Percentiles rank a stretch among this genome's conserved stretches.
phyloP scores from a whole-genome alignment of 2,888 invertebrate genomes.

The Epistrophe eligans region DNA sequence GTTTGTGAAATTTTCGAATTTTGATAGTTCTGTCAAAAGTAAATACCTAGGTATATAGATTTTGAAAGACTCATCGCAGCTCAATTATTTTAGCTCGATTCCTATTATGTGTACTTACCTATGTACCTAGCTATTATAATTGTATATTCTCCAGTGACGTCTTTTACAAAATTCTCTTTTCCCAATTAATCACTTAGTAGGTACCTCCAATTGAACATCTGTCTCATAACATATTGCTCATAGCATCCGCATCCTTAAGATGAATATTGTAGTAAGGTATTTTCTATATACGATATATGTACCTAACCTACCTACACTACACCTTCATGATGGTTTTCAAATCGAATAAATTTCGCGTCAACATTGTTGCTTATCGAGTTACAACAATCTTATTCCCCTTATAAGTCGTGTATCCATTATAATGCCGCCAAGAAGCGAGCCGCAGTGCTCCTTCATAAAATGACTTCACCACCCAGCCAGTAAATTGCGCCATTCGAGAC shows the following conservation, averaged over 20 bases:
- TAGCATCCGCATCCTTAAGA: constrained; percentile 24
- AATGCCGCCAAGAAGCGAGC: constrained; percentile 20
- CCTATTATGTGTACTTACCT: no score
- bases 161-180: constrained; percentile 17
- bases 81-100: no score
- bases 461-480: constrained; percentile 36
- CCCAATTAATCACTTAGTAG: constrained; percentile 52
- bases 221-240: constrained; percentile 19
- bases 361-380: constrained; percentile 68
- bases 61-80: no score
- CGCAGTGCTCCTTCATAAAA: constrained; percentile 10
- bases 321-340: constrained; percentile 35
- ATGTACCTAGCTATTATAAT: background rate
- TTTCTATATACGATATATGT: background rate
- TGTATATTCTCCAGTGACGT: background rate
- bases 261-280: background rate
- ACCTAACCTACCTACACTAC: constrained; percentile 33
- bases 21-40: no score
- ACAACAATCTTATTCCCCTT: constrained; percentile 49
- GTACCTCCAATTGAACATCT: constrained; percentile 30
- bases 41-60: no score
- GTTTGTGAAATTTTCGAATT: no score
- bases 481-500: background rate
- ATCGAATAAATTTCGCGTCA: constrained; percentile 63
- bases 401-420: constrained; percentile 36